Percentiles rank a stretch among this genome's conserved stretches.
phyloP scores from a whole-genome alignment of 1,140 invertebrate genomes.

The Maniola jurtina region DNA sequence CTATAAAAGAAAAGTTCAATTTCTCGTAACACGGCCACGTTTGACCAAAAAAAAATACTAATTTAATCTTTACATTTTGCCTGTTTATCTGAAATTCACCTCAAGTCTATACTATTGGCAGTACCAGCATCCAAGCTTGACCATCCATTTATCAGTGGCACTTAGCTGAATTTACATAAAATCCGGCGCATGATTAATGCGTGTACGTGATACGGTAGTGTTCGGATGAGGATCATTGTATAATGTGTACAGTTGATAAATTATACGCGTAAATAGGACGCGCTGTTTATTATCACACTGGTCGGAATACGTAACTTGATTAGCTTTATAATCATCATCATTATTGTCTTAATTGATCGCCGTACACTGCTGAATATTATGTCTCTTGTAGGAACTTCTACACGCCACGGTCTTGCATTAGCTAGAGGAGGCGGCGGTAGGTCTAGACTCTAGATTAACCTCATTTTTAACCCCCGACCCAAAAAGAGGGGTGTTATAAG shows the following conservation, averaged over 20 bases:
- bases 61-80: no score
- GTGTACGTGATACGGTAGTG: constrained; percentile 46
- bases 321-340: background rate
- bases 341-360: no score
- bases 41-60: no score
- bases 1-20: no score
- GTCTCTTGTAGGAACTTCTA: no score
- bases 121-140: constrained; percentile 45
- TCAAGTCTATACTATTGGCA: constrained; percentile 35
- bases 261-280: constrained; percentile 44
- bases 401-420: no score
- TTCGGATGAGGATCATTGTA: constrained; percentile 45
- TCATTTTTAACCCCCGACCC: no score
- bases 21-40: no score
- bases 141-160: constrained; percentile 73
- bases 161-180: constrained; percentile 76
- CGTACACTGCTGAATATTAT: no score
- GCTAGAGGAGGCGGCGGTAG: no score
- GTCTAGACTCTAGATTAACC: no score
- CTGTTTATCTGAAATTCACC: constrained; percentile 16
- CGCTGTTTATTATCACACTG: background rate
- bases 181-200: constrained; percentile 71
- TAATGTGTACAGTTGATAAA: constrained; percentile 53
- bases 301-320: background rate
- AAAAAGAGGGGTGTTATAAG: no score